Evolutionary conservation across 2,797 vertebrate species (phyloP), one percentile per base, ranked within the genome.

Genomic region (Loriculus beryllinus): DNA sequence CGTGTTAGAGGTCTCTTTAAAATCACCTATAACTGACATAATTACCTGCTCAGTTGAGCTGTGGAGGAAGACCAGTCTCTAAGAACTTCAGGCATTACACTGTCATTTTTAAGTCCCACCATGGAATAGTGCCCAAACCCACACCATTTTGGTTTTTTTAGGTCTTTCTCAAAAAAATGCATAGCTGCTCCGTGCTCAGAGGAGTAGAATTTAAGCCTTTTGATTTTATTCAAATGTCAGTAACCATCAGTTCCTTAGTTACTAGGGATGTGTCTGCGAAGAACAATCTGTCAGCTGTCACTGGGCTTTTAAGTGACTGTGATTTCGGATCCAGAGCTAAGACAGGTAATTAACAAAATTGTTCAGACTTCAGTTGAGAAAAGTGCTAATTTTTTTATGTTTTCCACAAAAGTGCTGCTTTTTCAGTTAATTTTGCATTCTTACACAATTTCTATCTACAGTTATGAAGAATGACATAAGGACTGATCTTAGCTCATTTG

Each of bases 281-380:
- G 79, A 93, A 80, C 81, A 93, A 76, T 84, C 74, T 93, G 64
- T 76, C 64, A 76, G 54, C 56, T 90, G 74, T 92, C 93, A 88
- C 40, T 48, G 59, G 20, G 39, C 67, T 88, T 88, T 84, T 84
- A 76, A 90, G 37, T 8, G 5, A 45, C 54, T 72, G 39, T 67
- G 81, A 86, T 90, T 94, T 83, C 40, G 79, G 47, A 79, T 86
- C 60, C 60, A 92, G 71, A 95, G 39, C 47, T 86, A 76, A 95
- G 81, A 88, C 42, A 79, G 81, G 43, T 86, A 92, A 90, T 82
- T 84, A 89, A 90, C 9, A 8, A 89, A 91, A 71, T 75, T 2
- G 0, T 84, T 43, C 59, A 84, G 83, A 62, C 37, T 79, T 79
- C 51, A 70, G 19, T 14, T 76, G 63, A 88, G 60, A 77, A 79